Base-by-base conservation (phyloP, 2,888 invertebrate species). In the Vandiemenella viatica region DNA sequence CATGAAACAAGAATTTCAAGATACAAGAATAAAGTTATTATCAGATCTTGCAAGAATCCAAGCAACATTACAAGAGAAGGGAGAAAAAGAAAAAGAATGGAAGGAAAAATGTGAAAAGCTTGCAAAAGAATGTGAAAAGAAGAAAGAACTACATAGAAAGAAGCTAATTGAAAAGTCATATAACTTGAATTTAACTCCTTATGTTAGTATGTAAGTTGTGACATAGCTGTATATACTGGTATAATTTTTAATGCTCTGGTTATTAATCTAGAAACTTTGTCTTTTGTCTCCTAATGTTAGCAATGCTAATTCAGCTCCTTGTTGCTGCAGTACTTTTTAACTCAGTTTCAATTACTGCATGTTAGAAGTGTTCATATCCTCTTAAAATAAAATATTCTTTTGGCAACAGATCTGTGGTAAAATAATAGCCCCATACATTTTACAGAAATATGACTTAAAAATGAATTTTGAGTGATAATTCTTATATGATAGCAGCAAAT, bases 1-100 rank as follows among this genome's bases (percentile, higher is more conserved):
- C 22, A 53, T 60, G 37, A 58, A 57, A 43, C 56, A 58, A 26
- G 60, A 61, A 41, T 59, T 59, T 47, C 59, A 62, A 48, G 57
- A 58, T 23, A 59, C 59, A 5, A 53, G 58, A 45, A 55, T 57
- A 22, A 58, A 58, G 44, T 55, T 61, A 42, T 54, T 59, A 20
- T 49, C 57, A 18, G 62, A 61, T 48, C 52, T 61, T n/a, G 56
- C 58, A 21, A 60, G 55, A 52, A 56, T 59, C 10, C 59, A 60
- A 43, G 54, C 56, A 16, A 56, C 58, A 38, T 48, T 61, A n/a
- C 60, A 59, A 54, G 58, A 58, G 56, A 51, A 50, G 38, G 40
- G 17, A 20, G 32, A 51, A 20, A 57, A 58, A 43, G 59, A 60
- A 48, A 54, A 50, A 41, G 51, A 54, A 43, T 50, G 58, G 18